phyloP scores from a whole-genome alignment of 2,888 invertebrate genomes.

The Andrena marginata region DNA sequence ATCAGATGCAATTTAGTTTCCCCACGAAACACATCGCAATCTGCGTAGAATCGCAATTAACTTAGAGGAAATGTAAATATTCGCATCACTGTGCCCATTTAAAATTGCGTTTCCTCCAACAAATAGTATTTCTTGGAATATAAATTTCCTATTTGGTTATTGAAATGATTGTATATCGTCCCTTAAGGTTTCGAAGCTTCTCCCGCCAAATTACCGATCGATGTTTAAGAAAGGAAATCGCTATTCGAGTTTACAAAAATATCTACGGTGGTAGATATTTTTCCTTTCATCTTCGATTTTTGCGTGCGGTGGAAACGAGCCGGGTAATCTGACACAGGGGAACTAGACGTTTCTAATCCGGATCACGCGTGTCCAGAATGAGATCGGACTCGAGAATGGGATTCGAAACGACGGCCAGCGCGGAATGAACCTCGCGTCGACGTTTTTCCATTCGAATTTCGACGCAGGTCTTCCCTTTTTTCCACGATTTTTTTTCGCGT shows the following conservation, averaged over 20 bases:
- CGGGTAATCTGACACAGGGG: constrained; percentile 31
- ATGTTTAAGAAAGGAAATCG: neutral
- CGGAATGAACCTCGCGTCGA: constrained; percentile 40
- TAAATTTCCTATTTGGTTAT: too few relatives aligned
- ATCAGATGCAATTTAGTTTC: too few relatives aligned
- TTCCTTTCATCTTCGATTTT: constrained; percentile 25
- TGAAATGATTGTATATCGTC: too few relatives aligned
- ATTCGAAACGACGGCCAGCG: constrained; percentile 45
- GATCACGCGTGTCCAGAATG: constrained; percentile 56
- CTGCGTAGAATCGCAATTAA: too few relatives aligned
- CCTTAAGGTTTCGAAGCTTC: neutral
- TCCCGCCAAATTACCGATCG: neutral
- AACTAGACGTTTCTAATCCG: constrained; percentile 58
- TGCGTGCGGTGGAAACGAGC: constrained; percentile 20
- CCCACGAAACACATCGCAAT: too few relatives aligned
- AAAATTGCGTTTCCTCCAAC: too few relatives aligned
- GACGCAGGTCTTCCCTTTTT: constrained; percentile 8
- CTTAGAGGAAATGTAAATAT: too few relatives aligned
- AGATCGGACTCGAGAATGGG: constrained; percentile 48
- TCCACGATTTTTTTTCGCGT: neutral
- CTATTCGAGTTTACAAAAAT: neutral
- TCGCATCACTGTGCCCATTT: too few relatives aligned
- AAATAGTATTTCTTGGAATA: too few relatives aligned
- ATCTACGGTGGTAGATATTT: neutral
- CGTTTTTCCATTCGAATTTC: constrained; percentile 60